These are phyloP conservation scores for Carduelis carduelis DNA, from an alignment of 2,797 vertebrate genomes.

Conservation along the genomic window DNA sequence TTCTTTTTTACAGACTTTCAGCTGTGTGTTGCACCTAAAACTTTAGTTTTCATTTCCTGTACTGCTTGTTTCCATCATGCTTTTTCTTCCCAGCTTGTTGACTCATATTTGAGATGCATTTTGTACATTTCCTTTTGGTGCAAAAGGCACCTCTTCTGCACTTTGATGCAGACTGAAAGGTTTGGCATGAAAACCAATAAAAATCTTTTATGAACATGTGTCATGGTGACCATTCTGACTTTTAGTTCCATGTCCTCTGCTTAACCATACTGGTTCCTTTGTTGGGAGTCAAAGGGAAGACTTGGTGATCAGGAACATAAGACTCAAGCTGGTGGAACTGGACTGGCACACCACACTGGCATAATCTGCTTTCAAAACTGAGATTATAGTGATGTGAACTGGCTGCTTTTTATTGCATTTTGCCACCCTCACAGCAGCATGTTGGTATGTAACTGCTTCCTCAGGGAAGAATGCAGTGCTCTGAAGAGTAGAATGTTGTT, in stretches of 20 bases:
- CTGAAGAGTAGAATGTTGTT: background rate
- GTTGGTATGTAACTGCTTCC: background rate
- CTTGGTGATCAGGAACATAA: background rate
- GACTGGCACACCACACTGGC: background rate
- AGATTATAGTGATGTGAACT: background rate
- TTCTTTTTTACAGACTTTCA: background rate
- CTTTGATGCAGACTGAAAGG: background rate
- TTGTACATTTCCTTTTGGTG: background rate
- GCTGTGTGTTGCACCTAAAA: background rate
- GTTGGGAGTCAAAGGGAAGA: background rate
- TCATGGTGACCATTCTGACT: background rate
- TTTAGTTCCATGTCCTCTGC: background rate
- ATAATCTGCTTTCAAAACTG: background rate
- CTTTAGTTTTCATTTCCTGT: background rate
- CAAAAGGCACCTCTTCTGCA: background rate
- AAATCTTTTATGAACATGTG: background rate
- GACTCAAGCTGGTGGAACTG: background rate
- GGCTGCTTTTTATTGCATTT: background rate
- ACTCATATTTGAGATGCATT: background rate
- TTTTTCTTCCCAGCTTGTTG: background rate
- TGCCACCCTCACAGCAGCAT: background rate
- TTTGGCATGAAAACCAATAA: background rate
- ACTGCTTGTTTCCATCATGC: background rate
- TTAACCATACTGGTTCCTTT: background rate
- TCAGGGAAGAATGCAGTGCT: fast-evolving